Base-by-base conservation (phyloP, 2,888 invertebrate species). In the Drosophila nigritarsus region DNA sequence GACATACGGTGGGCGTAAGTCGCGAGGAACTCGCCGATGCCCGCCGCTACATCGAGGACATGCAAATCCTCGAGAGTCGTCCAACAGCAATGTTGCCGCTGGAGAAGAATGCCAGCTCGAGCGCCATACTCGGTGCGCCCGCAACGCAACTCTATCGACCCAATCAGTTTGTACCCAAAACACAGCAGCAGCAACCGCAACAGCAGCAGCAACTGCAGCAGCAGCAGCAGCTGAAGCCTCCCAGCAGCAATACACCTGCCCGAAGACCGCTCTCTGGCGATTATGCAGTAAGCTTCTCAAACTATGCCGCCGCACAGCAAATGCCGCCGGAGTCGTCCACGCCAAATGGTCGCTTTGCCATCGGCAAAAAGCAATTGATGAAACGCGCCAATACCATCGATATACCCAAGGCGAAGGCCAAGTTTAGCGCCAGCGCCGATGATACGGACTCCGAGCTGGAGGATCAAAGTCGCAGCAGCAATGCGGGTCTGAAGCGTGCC, bases 371-470 rank as follows among this genome's bases (percentile, higher is more conserved):
- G 90, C 94, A 95, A 30, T 95, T 96, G 84, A 96, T 97, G 95
- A 97, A 97, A 92, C 95, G 97, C 20, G 97, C 97, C 5, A 98
- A 98, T 83, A 98, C 98, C 2, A 97, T 97, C 75, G 97, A 97
- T 90, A 97, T 97, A 91, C 97, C 97, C 0, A 96, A 96, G 87
- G 95, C 95, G 0, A 91, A 92, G 59, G 75, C 80, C 49, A 91
- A 88, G 61, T 92, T 20, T 20, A 24, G 90, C 30, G 85, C 89
- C 78, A 94, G 58, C 18, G 77, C 93, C 30, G 94, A 93, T 29
- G 95, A 95, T 89, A 93, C 94, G 54, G 91, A 94, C 62, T 92
- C 93, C 3, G 93, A 93, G 24, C 73, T 85, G 51, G 93, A 93
- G 9, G 86, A 80, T 29, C 72, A 73, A 9, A 72, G 58, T 38